Percentiles rank a stretch among this genome's conserved stretches.
phyloP scores from a whole-genome alignment of 1,140 invertebrate genomes.

The Drosophila orena region DNA sequence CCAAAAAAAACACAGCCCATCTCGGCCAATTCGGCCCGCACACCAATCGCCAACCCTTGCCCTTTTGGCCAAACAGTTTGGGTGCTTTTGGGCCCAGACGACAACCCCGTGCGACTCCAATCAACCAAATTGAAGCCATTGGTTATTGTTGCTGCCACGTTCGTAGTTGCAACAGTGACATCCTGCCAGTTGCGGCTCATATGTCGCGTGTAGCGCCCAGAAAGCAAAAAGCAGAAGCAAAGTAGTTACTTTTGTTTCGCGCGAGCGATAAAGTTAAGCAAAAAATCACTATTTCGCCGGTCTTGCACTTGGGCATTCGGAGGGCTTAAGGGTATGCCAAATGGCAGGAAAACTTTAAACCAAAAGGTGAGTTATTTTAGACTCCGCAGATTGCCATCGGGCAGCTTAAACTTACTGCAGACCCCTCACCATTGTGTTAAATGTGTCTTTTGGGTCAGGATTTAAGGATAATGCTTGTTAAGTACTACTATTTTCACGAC shows the following conservation, averaged over 20 bases:
- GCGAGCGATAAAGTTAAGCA: conserved; percentile 35
- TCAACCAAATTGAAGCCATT: conserved; percentile 77
- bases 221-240: conserved; percentile 32
- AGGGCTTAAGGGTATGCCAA: conserved; percentile 10
- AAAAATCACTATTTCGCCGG: conserved; percentile 19
- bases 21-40: conserved; percentile 1
- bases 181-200: conserved; percentile 60
- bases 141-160: conserved; percentile 47
- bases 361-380: neutral
- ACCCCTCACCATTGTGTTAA: neutral
- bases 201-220: conserved; percentile 43
- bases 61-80: conserved; percentile 10
- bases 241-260: conserved; percentile 49
- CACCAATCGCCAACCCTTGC: neutral
- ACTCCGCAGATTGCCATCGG: neutral
- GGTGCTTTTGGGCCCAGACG: conserved; percentile 6
- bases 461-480: no score
- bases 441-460: no score
- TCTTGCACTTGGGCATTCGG: conserved; percentile 8
- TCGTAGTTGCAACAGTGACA: conserved; percentile 27
- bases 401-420: neutral
- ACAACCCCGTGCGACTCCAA: conserved; percentile 55
- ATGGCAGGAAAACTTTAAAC: neutral
- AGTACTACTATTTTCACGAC: no score
- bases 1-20: conserved; percentile 13